Evolutionary conservation across 2,797 vertebrate species (phyloP), one percentile per base, ranked within the genome.

Genomic region (Lerista edwardsae): DNA sequence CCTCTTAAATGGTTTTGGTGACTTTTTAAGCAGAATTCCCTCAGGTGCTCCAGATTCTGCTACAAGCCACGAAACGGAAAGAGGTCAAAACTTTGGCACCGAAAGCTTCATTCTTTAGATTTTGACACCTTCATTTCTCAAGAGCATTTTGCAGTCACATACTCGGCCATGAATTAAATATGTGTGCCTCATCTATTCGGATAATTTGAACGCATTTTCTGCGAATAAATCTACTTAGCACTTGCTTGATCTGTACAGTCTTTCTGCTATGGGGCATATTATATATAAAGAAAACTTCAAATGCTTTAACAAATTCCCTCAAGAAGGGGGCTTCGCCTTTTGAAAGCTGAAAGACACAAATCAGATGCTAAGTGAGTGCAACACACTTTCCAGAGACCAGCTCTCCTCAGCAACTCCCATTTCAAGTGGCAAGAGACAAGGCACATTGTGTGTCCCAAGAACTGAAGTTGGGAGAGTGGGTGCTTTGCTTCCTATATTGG

Each of bases 241-340:
- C 85, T 88, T 91, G 93, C 93, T 93, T 94, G 91, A 93, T 94
- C 89, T 92, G 83, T 84, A 89, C 92, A 88, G 89, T 93, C 90
- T 93, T 65, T 92, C 91, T 93, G 93, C 90, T 88, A 91, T 91
- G 86, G 92, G 89, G 90, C 72, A 87, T 81, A 90, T 90, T 90
- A 91, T 89, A 88, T 90, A 92, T 93, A 94, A 93, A 91, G 90
- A 92, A 91, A 89, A 93, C 92, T 93, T 93, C 91, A 92, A 94
- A 93, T 92, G 89, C 89, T 92, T 88, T 75, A 90, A 86, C 89
- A 92, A 92, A 93, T 93, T 94, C 90, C 90, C 93, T 94, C 93
- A 94, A 94, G 93, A 95, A 93, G 92, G 91, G 91, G 90, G 92
- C 92, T 92, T 92, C 86, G 91, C 85, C 89, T 93, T 93, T 94